Base-by-base conservation (phyloP, 2,113 vertebrate genomes). In the Pyxicephalus adspersus region DNA sequence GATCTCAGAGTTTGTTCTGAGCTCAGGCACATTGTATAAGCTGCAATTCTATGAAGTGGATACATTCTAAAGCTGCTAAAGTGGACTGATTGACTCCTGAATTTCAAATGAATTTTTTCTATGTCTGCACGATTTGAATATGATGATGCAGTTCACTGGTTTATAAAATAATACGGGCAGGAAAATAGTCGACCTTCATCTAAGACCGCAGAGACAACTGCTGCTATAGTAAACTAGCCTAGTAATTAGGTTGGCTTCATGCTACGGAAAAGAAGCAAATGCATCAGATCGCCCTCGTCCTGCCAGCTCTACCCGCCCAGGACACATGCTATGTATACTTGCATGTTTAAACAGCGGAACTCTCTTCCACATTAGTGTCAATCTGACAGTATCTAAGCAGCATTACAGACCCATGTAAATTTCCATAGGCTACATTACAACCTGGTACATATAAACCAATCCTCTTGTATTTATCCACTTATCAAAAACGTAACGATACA, bases 401-500 rank as follows among this genome's bases (percentile, higher is more conserved):
- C 68, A 72, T 15, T 55, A 26, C 52, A 72, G 58, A 52, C n/a
- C 55, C 25, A 76, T 34, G 28, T 76, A 45, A 28, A 64, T 64
- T 52, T 64, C 57, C 74, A 64, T 19, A 45, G 60, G 58, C n/a
- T 22, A 23, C 29, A 25, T 64, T 28, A 76, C 19, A 88, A 87
- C 26, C 29, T 18, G 54, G 25, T 15, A 70, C 52, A 55, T n/a
- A 54, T 72, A 31, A 15, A 18, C 25, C 54, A 73, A 73, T 73
- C 23, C 29, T 20, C 70, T 55, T 26, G 8, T 52, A 34, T 20
- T 57, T 22, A 20, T 73, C 6, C 52, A 57, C 70, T 85, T 77
- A 89, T 88, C 87, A 85, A 86, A 88, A 76, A 87, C 84, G 90
- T 38, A 83, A 82, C 82, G 76, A 89, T 85, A 77, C 60, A 88